phyloP scores from a whole-genome alignment of 2,797 vertebrate genomes.

The Leptoclinus maculatus region DNA sequence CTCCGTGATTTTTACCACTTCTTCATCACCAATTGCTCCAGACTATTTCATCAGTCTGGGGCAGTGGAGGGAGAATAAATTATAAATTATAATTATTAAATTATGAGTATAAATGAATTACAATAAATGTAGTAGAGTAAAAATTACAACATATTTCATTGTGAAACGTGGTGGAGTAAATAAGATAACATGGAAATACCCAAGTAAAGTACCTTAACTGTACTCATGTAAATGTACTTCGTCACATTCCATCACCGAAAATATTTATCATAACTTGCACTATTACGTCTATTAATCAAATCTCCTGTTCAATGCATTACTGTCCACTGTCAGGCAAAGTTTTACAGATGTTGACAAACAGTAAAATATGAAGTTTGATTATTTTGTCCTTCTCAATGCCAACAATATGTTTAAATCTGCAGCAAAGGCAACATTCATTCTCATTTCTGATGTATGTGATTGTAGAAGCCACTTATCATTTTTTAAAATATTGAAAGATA shows the following conservation, averaged over 20 bases:
- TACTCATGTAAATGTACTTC: background rate
- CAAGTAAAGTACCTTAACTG: no score
- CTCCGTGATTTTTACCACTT: background rate
- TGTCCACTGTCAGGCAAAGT: background rate
- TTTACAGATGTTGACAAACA: background rate
- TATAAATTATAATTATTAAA: no score
- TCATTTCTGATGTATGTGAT: background rate
- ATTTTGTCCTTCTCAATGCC: background rate
- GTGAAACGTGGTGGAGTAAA: background rate
- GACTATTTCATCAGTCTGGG: background rate
- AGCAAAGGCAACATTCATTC: background rate
- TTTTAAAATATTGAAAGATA: background rate
- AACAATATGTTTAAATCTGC: background rate
- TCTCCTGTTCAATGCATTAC: background rate
- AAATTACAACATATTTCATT: background rate
- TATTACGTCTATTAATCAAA: background rate
- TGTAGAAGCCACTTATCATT: background rate
- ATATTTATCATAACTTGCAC: background rate
- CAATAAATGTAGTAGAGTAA: background rate
- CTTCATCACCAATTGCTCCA: background rate
- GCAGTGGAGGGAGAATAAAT: background rate
- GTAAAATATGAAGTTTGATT: background rate
- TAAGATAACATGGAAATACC: background rate
- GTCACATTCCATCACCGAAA: background rate
- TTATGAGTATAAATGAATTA: background rate